A percentile compares a stretch with the other conserved stretches of the same genome.
These are phyloP conservation scores for Hirtodrosophila cameraria DNA, from an alignment of 2,888 invertebrate species.

Conservation along the genomic window DNA sequence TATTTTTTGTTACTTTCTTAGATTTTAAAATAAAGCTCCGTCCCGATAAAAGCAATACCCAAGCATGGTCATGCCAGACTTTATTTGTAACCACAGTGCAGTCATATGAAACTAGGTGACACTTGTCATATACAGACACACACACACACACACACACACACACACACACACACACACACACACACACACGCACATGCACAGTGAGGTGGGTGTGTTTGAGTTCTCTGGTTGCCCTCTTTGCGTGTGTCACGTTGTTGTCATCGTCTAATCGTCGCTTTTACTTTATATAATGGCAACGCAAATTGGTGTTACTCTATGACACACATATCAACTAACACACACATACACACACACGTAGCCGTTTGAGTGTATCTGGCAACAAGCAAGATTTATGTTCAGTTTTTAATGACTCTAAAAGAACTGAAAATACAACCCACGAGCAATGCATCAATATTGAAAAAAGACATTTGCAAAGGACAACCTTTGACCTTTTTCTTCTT, in stretches of 20 bases:
- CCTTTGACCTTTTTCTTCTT: conserved; percentile 45
- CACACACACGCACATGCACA: neutral
- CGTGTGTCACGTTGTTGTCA: conserved; percentile 50
- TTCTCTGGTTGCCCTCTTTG: conserved; percentile 39
- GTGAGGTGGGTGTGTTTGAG: conserved; percentile 56
- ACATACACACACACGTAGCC: conserved; percentile 1
- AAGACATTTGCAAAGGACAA: conserved; percentile 41
- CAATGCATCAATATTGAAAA: conserved; percentile 67
- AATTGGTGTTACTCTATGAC: conserved; percentile 67
- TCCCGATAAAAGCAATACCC: too few relatives aligned
- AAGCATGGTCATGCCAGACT: too few relatives aligned
- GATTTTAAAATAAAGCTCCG: too few relatives aligned
- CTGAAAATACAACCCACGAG: conserved; percentile 6
- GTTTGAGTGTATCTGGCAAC: conserved; percentile 18
- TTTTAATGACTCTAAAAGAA: conserved; percentile 42
- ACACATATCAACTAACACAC: conserved; percentile 51
- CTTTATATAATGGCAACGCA: conserved; percentile 64
- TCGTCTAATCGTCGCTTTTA: conserved; percentile 70
- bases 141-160: conserved; percentile 18
- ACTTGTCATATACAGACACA: conserved; percentile 59
- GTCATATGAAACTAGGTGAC: conserved; percentile 52
- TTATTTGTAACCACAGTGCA: conserved; percentile 49
- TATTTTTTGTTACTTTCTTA: too few relatives aligned
- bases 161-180: conserved; percentile 4
- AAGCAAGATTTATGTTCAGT: conserved; percentile 58